These are phyloP conservation scores for Dynastes grantii DNA, from an alignment of 2,888 invertebrate genomes.

Conservation along the genomic window DNA sequence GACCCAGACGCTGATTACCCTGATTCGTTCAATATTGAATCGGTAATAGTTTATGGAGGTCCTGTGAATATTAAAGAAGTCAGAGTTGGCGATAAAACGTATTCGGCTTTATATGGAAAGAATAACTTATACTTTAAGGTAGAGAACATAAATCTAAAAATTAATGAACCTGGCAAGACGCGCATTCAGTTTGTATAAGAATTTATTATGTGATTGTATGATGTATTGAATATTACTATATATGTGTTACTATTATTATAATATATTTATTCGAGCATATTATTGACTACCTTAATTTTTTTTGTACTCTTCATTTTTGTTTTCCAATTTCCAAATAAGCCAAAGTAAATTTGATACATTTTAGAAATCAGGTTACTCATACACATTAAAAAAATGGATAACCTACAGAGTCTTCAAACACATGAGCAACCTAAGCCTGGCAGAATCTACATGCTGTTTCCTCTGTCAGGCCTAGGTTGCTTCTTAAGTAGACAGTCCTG, in stretches of 20 bases:
- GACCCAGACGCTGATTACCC: constrained; percentile 27
- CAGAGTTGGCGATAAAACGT: neutral
- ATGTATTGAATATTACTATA: neutral
- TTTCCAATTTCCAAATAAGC: no score
- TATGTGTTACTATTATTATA: neutral
- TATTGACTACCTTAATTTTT: no score
- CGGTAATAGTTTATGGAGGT: neutral
- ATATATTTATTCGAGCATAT: no score
- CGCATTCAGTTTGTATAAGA: constrained; percentile 1
- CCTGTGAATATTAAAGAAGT: neutral
- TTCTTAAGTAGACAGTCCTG: no score
- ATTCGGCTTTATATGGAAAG: neutral
- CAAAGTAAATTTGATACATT: no score
- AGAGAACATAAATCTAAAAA: neutral
- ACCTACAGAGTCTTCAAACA: no score
- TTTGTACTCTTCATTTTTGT: no score
- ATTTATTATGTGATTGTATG: neutral
- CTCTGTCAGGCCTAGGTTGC: no score
- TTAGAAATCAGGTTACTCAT: no score
- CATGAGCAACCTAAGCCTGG: no score
- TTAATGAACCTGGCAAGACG: neutral
- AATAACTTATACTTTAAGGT: neutral
- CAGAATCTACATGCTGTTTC: no score
- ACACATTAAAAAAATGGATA: no score
- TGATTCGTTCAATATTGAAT: neutral